Evolutionary conservation across 2,113 vertebrate genomes (phyloP).

Genomic region (Pygoscelis adeliae): DNA sequence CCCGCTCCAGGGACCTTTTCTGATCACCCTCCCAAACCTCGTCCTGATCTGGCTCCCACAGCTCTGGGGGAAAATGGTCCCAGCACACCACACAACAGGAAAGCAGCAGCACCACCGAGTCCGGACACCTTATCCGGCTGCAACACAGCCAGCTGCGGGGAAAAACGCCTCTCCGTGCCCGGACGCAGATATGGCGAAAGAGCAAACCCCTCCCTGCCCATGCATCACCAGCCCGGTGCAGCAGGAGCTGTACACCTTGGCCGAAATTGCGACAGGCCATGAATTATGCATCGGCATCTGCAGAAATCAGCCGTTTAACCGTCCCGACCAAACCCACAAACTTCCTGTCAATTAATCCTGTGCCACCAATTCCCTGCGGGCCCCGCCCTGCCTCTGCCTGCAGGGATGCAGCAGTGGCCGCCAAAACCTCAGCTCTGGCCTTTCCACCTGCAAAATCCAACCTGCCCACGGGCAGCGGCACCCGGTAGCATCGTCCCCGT

Average conservation of each 20-base stretch:
- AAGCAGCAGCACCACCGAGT: not conserved
- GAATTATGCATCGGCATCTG: not conserved
- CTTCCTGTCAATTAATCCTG: not conserved
- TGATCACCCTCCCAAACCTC: not conserved
- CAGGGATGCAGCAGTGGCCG: not conserved
- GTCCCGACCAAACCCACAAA: not conserved
- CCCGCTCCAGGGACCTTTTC: not conserved
- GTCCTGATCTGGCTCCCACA: not conserved
- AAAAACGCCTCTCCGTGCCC: not conserved
- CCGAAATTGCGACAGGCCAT: not conserved
- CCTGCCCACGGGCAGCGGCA: fast-evolving
- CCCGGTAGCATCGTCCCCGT: not conserved
- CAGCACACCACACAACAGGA: not conserved
- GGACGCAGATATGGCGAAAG: not conserved
- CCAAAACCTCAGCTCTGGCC: not conserved
- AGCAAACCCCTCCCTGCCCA: not conserved
- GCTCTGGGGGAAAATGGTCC: not conserved
- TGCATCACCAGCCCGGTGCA: not conserved
- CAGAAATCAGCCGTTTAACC: not conserved
- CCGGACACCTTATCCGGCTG: not conserved
- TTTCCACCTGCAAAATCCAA: not conserved
- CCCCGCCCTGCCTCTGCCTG: not conserved
- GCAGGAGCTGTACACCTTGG: not conserved
- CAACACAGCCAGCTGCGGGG: fast-evolving
- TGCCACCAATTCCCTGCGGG: not conserved